A percentile compares a stretch with the other conserved stretches of the same genome.
Evolutionary conservation across 2,113 vertebrate species (phyloP).

Genomic region (Crotalus horridus): DNA sequence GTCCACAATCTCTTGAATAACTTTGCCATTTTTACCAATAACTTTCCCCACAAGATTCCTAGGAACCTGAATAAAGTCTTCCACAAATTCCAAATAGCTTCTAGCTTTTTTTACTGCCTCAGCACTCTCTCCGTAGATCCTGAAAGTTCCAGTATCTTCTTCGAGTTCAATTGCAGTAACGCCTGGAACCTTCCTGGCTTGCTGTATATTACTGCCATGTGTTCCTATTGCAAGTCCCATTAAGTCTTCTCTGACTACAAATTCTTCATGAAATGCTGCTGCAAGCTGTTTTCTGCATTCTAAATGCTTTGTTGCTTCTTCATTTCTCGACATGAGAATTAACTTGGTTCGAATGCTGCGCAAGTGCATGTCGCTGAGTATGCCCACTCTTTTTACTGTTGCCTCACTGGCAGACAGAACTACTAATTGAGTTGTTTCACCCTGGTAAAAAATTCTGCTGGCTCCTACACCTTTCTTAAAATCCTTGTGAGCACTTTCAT

Average conservation of each 20-base stretch:
- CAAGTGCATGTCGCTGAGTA: slow-evolving; percentile 83
- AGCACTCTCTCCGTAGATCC: slow-evolving; percentile 82
- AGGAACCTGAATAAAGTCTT: slow-evolving; percentile 83
- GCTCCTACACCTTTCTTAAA: too few relatives aligned
- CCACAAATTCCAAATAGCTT: slow-evolving; percentile 83
- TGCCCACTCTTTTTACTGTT: slow-evolving; percentile 81
- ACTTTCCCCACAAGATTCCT: slow-evolving; percentile 84
- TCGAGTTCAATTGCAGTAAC: slow-evolving; percentile 82
- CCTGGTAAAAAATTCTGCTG: too few relatives aligned
- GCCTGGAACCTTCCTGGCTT: slow-evolving; percentile 80
- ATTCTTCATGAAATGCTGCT: slow-evolving; percentile 82
- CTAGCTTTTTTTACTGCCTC: slow-evolving; percentile 82
- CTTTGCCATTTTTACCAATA: slow-evolving; percentile 86
- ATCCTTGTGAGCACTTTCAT: too few relatives aligned
- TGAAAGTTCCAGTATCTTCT: slow-evolving; percentile 80
- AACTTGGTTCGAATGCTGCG: slow-evolving; percentile 82
- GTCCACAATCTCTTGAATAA: slow-evolving; percentile 85
- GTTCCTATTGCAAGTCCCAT: slow-evolving; percentile 85
- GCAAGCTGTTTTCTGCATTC: slow-evolving; percentile 83
- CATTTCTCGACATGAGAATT: slow-evolving; percentile 82
- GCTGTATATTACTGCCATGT: slow-evolving; percentile 80
- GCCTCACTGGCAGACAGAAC: slow-evolving; percentile 74
- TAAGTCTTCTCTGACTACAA: slow-evolving; percentile 83
- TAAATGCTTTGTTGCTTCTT: slow-evolving; percentile 82
- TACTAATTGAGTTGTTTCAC: too few relatives aligned